These are phyloP conservation scores for Lateolabrax maculatus DNA, from an alignment of 2,797 vertebrate genomes.

Conservation along the genomic window DNA sequence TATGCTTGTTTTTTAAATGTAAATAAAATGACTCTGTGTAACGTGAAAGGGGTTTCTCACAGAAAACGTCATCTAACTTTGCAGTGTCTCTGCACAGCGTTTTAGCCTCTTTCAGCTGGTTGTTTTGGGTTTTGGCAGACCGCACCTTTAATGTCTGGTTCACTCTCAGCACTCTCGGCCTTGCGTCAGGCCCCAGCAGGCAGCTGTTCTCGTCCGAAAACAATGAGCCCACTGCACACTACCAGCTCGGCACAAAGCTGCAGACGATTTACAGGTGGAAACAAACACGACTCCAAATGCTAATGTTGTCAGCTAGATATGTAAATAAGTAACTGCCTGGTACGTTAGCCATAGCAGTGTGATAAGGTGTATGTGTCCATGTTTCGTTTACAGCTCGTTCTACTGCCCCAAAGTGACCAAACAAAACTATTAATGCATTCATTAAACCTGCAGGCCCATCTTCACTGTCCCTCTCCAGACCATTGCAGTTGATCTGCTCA, in stretches of 20 bases:
- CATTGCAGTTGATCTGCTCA: background rate
- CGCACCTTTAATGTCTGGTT: background rate
- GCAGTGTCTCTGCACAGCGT: background rate
- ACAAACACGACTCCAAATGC: background rate
- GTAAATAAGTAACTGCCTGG: background rate
- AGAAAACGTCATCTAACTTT: background rate
- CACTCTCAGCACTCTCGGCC: background rate
- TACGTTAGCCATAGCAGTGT: background rate
- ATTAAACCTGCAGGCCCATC: conserved; percentile 3
- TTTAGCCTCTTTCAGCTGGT: background rate
- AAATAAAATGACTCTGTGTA: background rate
- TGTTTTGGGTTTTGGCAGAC: background rate
- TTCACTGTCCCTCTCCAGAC: background rate
- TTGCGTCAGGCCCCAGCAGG: background rate
- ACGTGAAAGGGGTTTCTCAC: background rate
- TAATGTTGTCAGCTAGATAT: background rate
- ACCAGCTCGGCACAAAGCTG: background rate
- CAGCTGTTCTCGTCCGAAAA: background rate
- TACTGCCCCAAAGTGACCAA: background rate
- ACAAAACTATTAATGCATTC: background rate
- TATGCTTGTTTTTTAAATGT: too few relatives aligned
- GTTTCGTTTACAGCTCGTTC: too few relatives aligned
- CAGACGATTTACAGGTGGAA: too few relatives aligned
- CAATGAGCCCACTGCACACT: background rate
- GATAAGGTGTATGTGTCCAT: background rate